A percentile compares a stretch with the other conserved stretches of the same genome.
Evolutionary conservation across 2,797 vertebrate species (phyloP).

Genomic region (Cyclura pinguis): DNA sequence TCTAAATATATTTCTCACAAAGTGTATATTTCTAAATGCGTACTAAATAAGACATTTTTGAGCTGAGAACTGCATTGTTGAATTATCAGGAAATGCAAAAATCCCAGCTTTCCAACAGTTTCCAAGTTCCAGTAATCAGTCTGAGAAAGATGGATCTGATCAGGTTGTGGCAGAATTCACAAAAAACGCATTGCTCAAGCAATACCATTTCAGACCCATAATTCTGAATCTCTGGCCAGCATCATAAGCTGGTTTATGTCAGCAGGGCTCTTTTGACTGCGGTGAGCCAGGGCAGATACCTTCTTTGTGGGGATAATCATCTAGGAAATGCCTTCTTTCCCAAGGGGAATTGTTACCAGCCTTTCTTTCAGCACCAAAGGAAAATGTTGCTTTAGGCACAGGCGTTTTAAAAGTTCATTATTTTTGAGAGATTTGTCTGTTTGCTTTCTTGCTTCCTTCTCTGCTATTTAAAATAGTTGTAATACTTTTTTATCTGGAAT

Average conservation of each 20-base stretch:
- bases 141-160: background rate
- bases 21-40: no score
- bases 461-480: background rate
- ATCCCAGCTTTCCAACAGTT: background rate
- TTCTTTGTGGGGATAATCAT: background rate
- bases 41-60: background rate
- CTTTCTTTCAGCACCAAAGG: background rate
- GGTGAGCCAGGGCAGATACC: background rate
- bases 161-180: background rate
- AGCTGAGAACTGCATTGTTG: background rate
- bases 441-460: background rate
- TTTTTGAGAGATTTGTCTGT: background rate
- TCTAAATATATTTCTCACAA: background rate
- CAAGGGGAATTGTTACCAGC: background rate
- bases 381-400: background rate
- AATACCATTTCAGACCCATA: background rate
- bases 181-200: background rate
- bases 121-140: background rate
- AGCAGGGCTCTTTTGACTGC: background rate
- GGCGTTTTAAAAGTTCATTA: background rate
- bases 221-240: background rate
- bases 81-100: background rate
- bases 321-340: background rate
- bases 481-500: background rate
- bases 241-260: background rate